A percentile compares a stretch with the other conserved stretches of the same genome.
phyloP scores from a whole-genome alignment of 2,888 invertebrate species.

The Perdita meconis region DNA sequence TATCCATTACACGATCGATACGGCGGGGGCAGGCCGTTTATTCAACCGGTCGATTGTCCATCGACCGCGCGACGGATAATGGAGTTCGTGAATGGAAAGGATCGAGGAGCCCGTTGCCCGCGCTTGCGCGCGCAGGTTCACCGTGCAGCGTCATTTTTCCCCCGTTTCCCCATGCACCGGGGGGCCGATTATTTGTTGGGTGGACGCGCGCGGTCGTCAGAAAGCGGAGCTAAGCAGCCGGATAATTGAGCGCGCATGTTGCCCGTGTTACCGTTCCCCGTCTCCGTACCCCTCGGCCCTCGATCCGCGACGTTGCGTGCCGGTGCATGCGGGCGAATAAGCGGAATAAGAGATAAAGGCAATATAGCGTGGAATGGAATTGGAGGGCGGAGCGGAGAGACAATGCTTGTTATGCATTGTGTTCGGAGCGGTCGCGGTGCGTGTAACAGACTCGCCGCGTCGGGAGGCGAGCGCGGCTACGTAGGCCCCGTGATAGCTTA shows the following conservation, averaged over 20 bases:
- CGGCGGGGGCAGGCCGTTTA: slow-evolving; percentile 27
- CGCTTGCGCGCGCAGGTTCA: slow-evolving; percentile 46
- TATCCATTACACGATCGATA: slow-evolving; percentile 51
- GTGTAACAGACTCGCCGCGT: slow-evolving; percentile 26
- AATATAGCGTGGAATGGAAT: slow-evolving; percentile 75
- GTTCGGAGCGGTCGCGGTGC: slow-evolving; percentile 68
- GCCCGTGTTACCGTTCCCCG: slow-evolving; percentile 33
- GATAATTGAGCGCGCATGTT: slow-evolving; percentile 57
- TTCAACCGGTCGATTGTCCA: slow-evolving; percentile 58
- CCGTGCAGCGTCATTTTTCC: slow-evolving; percentile 14
- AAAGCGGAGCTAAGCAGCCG: slow-evolving; percentile 44
- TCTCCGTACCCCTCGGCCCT: background rate
- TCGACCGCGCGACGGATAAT: slow-evolving; percentile 58
- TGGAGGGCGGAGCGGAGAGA: slow-evolving; percentile 79
- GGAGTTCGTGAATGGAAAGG: slow-evolving; percentile 64
- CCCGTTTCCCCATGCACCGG: background rate
- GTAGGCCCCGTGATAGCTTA: slow-evolving; percentile 55
- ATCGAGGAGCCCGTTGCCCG: slow-evolving; percentile 47
- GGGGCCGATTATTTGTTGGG: slow-evolving; percentile 42
- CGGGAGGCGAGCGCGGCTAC: background rate
- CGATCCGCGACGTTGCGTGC: slow-evolving; percentile 31
- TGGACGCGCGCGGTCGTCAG: slow-evolving; percentile 49
- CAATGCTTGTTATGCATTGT: slow-evolving; percentile 82
- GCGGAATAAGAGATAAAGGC: slow-evolving; percentile 77
- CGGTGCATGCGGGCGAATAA: slow-evolving; percentile 38